Base-by-base conservation (phyloP, 2,113 vertebrate genomes). In the Origma solitaria region DNA sequence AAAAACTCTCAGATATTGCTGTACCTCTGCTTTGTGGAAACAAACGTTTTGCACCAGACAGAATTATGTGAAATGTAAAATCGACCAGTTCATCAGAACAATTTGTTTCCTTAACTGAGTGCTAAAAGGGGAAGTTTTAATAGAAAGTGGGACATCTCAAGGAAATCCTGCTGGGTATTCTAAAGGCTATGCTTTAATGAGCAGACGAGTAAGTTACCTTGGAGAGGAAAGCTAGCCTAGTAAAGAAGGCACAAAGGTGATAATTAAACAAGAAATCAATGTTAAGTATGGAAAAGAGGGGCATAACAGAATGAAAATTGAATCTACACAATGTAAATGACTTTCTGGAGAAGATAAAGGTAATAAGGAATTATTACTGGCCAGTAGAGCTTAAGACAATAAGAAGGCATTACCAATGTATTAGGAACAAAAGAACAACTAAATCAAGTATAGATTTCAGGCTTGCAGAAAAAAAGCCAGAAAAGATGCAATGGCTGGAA, bases 261-360 rank as follows among this genome's bases (percentile, higher is more conserved):
- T 96, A 97, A 97, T 94, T 96, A 96, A 95, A 88, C 76, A 88
- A 93, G 88, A 94, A 95, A 96, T 95, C 95, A 93, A 84, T 95
- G 60, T 90, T 95, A 92, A 96, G 28, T 95, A 91, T 90, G 80
- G 80, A 88, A 97, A 94, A 91, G 68, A 51, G 82, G 64, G n/a
- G 28, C 79, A 86, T 94, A 96, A 81, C 50, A 78, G 86, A 90
- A 78, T 58, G 76, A 88, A 88, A 95, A 92, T 86, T 92, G 38
- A 83, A 96, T 90, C 69, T 81, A 75, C 47, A 81, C 81, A 92
- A 84, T 75, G 38, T 75, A 88, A 92, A 93, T 86, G 8, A 90
- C 71, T 81, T 82, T 50, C 42, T 58, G 31, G 47, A 86, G 80
- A 93, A 90, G 83, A 68, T 62, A 88, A 93, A 92, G 47, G 24